Evolutionary conservation across 2,888 invertebrate genomes (phyloP).

Genomic region (Nezara viridula): DNA sequence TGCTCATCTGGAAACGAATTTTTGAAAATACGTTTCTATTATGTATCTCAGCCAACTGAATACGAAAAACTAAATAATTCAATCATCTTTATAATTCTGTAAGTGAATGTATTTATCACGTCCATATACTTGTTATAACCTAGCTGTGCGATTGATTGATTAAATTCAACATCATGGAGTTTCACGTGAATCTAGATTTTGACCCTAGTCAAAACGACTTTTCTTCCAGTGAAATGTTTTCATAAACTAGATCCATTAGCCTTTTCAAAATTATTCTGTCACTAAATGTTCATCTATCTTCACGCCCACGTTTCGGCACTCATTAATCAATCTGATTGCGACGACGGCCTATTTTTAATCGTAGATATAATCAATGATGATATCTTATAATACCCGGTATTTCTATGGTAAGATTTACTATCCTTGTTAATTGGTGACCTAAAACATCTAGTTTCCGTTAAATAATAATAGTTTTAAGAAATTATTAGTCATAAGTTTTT

Average conservation of each 20-base stretch:
- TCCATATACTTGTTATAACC: too few species aligned
- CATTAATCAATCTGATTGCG: neutral
- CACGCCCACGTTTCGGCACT: neutral
- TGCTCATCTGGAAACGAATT: too few species aligned
- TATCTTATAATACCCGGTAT: neutral
- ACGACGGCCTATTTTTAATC: neutral
- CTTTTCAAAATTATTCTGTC: neutral
- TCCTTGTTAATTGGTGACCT: neutral
- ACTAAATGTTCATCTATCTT: neutral
- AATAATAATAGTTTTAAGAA: too few species aligned
- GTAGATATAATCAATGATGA: neutral
- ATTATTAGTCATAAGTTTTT: too few species aligned
- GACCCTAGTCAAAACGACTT: neutral
- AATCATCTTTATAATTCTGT: too few species aligned
- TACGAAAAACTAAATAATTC: too few species aligned
- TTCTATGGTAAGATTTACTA: neutral
- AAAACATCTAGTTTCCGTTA: too few species aligned
- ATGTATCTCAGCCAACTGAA: too few species aligned
- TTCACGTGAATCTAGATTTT: neutral
- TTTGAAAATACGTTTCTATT: too few species aligned
- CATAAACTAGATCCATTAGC: neutral
- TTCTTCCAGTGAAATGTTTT: neutral
- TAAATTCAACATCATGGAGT: neutral
- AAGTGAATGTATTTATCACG: too few species aligned
- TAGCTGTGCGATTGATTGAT: too few species aligned